Evolutionary conservation across 37 sponge, comb jelly and placozoan species (phyloP).

Genomic region (Theonella swinhoei): DNA sequence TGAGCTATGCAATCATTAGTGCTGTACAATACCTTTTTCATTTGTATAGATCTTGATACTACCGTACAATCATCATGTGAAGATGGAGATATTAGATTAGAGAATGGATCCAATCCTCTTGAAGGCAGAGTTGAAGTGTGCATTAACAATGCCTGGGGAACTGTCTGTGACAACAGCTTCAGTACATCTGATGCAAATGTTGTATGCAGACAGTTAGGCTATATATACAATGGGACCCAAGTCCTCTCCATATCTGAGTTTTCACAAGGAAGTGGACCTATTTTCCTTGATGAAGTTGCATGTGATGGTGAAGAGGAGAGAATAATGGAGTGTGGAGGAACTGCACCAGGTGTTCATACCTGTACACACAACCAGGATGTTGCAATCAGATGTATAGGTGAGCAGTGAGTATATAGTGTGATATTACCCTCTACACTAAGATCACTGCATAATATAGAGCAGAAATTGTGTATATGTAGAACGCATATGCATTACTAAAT

Average conservation of each 20-base stretch:
- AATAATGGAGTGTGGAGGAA: slow-evolving; percentile 20
- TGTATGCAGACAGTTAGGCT: slow-evolving; percentile 20
- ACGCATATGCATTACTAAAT: too few relatives aligned
- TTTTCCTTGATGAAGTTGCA: not conserved
- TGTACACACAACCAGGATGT: slow-evolving; percentile 42
- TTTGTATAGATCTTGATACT: too few relatives aligned
- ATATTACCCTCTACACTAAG: too few relatives aligned
- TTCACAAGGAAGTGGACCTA: not conserved
- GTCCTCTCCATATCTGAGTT: not conserved
- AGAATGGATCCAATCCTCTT: not conserved
- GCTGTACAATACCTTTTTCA: too few relatives aligned
- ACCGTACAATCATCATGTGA: slow-evolving; percentile 20
- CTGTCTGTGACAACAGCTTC: slow-evolving; percentile 38
- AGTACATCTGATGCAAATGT: slow-evolving; percentile 21
- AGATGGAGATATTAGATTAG: slow-evolving; percentile 36
- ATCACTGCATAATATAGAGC: too few relatives aligned
- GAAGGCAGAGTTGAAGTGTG: slow-evolving; percentile 56
- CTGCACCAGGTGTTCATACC: not conserved
- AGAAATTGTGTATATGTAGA: too few relatives aligned
- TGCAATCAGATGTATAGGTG: slow-evolving; percentile 23
- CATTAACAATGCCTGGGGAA: slow-evolving; percentile 65
- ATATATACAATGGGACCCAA: slow-evolving; percentile 7
- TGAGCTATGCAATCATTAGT: too few relatives aligned
- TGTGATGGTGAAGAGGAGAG: slow-evolving; percentile 17
- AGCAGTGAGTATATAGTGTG: too few relatives aligned